A percentile compares a stretch with the other conserved stretches of the same genome.
These are phyloP conservation scores for Spongia lamella DNA, from an alignment of 37 sponge, comb jelly and placozoan species.

Conservation along the genomic window DNA sequence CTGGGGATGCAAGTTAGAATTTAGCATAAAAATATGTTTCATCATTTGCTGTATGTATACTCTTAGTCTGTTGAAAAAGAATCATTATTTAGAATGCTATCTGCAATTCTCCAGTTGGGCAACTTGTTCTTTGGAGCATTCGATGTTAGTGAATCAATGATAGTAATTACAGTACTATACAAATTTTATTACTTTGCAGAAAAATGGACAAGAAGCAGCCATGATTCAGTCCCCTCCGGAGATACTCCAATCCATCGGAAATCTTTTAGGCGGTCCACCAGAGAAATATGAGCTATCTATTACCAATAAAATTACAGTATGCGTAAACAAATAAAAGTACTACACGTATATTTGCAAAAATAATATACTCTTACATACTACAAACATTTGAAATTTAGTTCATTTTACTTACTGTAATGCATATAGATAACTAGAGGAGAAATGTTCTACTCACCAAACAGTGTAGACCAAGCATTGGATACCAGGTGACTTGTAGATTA, in stretches of 20 bases:
- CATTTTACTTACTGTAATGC: too few relatives aligned
- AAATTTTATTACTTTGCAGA: slow-evolving; percentile 11
- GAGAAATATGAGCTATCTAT: slow-evolving; percentile 34
- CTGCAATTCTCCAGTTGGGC: slow-evolving; percentile 68
- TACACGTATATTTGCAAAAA: too few relatives aligned
- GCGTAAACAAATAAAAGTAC: background rate
- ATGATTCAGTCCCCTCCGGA: slow-evolving; percentile 11
- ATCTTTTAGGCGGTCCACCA: slow-evolving; percentile 27
- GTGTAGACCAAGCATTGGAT: slow-evolving; percentile 74
- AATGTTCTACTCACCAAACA: slow-evolving; percentile 71
- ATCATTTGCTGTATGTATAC: background rate
- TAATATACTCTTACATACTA: too few relatives aligned
- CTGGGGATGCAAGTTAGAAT: slow-evolving; percentile 48
- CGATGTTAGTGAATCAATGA: slow-evolving; percentile 22
- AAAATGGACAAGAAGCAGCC: slow-evolving; percentile 58
- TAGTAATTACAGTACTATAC: too few relatives aligned
- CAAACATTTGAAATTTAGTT: too few relatives aligned
- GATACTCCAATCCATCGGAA: slow-evolving; percentile 24
- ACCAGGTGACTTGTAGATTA: slow-evolving; percentile 33
- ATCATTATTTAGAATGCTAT: slow-evolving; percentile 60
- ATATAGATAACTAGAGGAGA: slow-evolving; percentile 71
- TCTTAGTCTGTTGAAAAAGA: slow-evolving; percentile 48
- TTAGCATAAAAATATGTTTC: background rate
- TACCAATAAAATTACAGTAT: slow-evolving; percentile 57
- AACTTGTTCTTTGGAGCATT: slow-evolving; percentile 46